These are phyloP conservation scores for Acleris literana DNA, from an alignment of 2,888 invertebrate genomes.

Conservation along the genomic window DNA sequence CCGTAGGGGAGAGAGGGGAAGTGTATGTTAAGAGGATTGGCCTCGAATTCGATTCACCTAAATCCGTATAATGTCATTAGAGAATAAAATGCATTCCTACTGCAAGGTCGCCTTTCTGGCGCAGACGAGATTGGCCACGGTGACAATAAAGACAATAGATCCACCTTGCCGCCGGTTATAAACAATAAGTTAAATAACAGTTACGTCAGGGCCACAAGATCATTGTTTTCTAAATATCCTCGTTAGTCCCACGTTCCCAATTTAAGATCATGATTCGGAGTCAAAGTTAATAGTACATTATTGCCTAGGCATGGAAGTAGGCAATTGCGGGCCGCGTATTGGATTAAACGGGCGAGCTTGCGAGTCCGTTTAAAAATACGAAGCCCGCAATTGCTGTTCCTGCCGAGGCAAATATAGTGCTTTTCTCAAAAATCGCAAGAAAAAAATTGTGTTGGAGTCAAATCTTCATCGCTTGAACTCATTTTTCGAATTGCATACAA, in stretches of 20 bases:
- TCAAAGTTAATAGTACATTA: too few relatives aligned
- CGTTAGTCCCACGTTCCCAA: slow-evolving; percentile 26
- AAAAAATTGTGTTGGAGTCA: too few relatives aligned
- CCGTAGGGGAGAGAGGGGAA: background rate
- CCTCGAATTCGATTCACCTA: background rate
- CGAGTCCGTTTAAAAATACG: too few relatives aligned
- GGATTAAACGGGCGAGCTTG: too few relatives aligned
- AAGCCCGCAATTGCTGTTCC: too few relatives aligned
- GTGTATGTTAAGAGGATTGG: background rate
- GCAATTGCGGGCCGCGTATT: too few relatives aligned
- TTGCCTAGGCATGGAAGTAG: too few relatives aligned
- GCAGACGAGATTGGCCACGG: slow-evolving; percentile 12
- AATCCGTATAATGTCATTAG: background rate
- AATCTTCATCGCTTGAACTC: too few relatives aligned
- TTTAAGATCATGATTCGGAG: background rate
- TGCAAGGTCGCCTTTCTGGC: slow-evolving; percentile 9
- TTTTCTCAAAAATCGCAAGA: too few relatives aligned
- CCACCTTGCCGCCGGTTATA: slow-evolving; percentile 7
- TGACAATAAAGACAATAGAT: slow-evolving; percentile 6
- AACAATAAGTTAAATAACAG: slow-evolving; percentile 24
- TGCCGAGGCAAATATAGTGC: too few relatives aligned
- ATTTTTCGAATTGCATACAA: too few relatives aligned
- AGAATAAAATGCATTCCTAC: background rate
- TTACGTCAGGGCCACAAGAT: slow-evolving; percentile 31
- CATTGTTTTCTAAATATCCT: slow-evolving; percentile 16